Conservation (phyloP, 2,113 vertebrate genomes). For the Zosterops borbonicus region DNA sequence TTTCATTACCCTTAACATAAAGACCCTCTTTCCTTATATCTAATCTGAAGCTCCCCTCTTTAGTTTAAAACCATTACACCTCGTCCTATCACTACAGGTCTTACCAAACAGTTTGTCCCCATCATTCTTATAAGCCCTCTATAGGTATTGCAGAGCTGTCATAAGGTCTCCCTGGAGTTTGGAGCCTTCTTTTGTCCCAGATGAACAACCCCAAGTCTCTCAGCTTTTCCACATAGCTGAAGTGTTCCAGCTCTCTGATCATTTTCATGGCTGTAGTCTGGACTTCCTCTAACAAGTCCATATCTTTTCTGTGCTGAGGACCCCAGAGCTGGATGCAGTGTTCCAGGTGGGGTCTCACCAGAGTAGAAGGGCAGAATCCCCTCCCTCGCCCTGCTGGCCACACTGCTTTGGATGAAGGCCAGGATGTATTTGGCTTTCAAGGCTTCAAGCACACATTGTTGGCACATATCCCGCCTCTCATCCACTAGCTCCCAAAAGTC, state of each 20-base stretch:
- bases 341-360: neutral
- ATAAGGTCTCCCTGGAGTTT: neutral
- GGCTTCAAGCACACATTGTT: neutral
- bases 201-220: neutral
- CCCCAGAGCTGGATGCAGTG: neutral
- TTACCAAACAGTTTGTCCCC: neutral
- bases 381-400: accelerated
- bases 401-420: accelerated
- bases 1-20: neutral
- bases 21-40: neutral
- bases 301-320: neutral
- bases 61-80: neutral
- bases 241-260: accelerated
- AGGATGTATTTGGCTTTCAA: neutral
- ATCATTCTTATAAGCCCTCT: neutral
- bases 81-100: neutral
- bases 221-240: neutral
- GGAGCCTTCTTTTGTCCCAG: neutral
- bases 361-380: neutral
- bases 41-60: neutral
- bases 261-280: neutral
- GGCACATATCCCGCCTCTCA: neutral
- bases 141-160: neutral
- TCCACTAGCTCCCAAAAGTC: neutral
- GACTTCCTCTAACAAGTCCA: neutral